A percentile compares a stretch with the other conserved stretches of the same genome.
Evolutionary conservation across 2,113 vertebrate species (phyloP).

Genomic region (Sceloporus undulatus): DNA sequence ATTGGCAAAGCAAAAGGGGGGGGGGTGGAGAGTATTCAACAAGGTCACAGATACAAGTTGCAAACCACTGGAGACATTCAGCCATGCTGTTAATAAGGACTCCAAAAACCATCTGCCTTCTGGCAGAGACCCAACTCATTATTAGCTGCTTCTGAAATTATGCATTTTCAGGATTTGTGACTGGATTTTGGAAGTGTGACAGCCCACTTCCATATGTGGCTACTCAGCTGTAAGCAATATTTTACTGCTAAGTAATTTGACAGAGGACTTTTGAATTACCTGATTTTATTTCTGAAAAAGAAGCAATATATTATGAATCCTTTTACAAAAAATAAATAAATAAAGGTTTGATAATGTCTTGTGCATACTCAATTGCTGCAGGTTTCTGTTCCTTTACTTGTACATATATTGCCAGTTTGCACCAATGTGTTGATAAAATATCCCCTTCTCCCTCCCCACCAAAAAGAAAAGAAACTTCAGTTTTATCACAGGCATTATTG

Average conservation of each 20-base stretch:
- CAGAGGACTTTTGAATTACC: no score
- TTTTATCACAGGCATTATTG: background rate
- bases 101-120: no score
- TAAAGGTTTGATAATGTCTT: background rate
- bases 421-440: background rate
- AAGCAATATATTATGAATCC: no score
- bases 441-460: background rate
- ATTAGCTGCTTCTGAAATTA: background rate
- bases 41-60: no score
- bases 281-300: no score
- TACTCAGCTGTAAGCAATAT: background rate
- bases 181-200: background rate
- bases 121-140: no score
- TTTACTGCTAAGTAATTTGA: no score
- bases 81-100: no score
- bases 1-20: no score
- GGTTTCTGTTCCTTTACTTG: background rate
- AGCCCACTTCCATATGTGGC: background rate
- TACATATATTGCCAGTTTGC: background rate
- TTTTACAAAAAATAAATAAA: no score
- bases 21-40: no score
- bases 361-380: background rate
- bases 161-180: background rate
- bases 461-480: background rate
- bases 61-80: no score